Conservation (phyloP, 2,113 vertebrate species). For the Trematocara unimaculatum region DNA sequence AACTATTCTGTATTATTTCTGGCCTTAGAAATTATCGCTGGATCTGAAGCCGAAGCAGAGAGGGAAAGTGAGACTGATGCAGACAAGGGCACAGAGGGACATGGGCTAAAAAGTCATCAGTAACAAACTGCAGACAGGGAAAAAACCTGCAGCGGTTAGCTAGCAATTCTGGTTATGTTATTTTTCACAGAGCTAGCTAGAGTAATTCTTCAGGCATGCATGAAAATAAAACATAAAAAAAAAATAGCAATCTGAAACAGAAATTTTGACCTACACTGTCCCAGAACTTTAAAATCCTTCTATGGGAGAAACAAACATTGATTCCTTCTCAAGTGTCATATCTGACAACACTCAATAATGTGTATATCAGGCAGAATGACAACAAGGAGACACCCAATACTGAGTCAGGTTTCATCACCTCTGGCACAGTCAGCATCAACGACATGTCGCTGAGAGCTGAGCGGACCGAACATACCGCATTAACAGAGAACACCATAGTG, state of each 20-base stretch:
- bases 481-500: conserved; percentile 21
- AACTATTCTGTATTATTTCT: conserved; percentile 61
- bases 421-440: conserved; percentile 26
- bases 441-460: conserved; percentile 1
- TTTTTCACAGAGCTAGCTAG: neutral
- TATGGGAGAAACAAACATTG: conserved; percentile 25
- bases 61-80: conserved; percentile 23
- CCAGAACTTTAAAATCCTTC: neutral
- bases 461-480: neutral
- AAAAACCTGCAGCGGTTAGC: neutral
- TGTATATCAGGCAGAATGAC: conserved; percentile 31
- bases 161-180: neutral
- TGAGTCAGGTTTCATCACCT: conserved; percentile 34
- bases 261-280: neutral
- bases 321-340: conserved; percentile 49
- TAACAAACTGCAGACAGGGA: neutral
- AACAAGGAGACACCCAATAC: conserved; percentile 48
- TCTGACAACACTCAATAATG: conserved; percentile 51
- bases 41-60: conserved; percentile 35
- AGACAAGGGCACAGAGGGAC: conserved; percentile 20
- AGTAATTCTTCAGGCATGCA: neutral
- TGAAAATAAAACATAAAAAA: neutral
- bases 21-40: conserved; percentile 49
- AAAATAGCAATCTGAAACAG: neutral
- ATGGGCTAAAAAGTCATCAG: neutral